These are phyloP conservation scores for Heliconius sara DNA, from an alignment of 2,888 invertebrate species.

Conservation along the genomic window DNA sequence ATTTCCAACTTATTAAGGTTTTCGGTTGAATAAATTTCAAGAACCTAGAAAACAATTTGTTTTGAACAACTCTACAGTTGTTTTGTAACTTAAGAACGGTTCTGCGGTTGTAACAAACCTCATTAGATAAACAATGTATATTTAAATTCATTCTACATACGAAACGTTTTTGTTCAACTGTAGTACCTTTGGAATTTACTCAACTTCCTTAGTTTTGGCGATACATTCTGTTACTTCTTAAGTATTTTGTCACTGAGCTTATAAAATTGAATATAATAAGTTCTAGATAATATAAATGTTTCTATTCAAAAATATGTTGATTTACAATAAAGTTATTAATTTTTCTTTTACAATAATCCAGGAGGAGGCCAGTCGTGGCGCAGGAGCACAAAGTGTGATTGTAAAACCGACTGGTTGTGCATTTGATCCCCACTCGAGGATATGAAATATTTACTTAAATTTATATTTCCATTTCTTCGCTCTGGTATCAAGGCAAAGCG, in stretches of 20 bases:
- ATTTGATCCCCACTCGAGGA: too few species aligned
- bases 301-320: too few species aligned
- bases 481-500: too few species aligned
- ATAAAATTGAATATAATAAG: too few species aligned
- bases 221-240: background rate
- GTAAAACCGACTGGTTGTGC: too few species aligned
- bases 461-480: too few species aligned
- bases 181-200: background rate
- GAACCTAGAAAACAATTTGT: constrained; percentile 14
- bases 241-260: background rate
- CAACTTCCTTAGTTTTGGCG: background rate
- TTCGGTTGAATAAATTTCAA: constrained; percentile 3
- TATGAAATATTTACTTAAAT: too few species aligned
- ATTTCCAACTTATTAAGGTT: background rate
- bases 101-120: constrained; percentile 26
- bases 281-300: too few species aligned
- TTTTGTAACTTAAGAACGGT: constrained; percentile 26
- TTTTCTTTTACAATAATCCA: too few species aligned
- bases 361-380: too few species aligned
- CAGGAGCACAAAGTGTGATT: too few species aligned
- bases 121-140: background rate
- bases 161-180: background rate
- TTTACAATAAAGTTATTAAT: too few species aligned
- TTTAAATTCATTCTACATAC: constrained; percentile 9
- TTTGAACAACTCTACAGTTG: constrained; percentile 11